Evolutionary conservation across 1,140 invertebrate genomes (phyloP).

Genomic region (Penaeus chinensis): DNA sequence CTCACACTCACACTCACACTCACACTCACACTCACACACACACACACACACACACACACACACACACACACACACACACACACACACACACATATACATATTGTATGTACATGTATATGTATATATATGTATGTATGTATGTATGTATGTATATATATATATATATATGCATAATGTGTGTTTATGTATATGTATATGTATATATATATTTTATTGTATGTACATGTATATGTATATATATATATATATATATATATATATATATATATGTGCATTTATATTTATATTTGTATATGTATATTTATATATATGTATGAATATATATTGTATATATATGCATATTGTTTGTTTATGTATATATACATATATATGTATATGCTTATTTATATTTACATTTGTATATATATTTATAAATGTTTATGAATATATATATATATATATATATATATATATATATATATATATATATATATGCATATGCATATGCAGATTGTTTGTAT

Average conservation of each 20-base stretch:
- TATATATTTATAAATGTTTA: neutral
- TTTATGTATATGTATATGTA: neutral
- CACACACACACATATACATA: neutral
- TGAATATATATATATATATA: neutral
- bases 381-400: neutral
- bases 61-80: no score
- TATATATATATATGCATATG: conserved; percentile 14
- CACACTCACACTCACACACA: no score
- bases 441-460: neutral
- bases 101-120: neutral
- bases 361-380: neutral
- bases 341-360: neutral
- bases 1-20: no score
- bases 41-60: no score
- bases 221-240: neutral
- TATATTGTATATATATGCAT: neutral
- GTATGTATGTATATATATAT: conserved; percentile 9
- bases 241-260: conserved; percentile 6
- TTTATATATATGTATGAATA: conserved; percentile 2
- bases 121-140: neutral
- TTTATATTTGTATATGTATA: neutral
- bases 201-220: neutral
- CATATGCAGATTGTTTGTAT: conserved; percentile 15
- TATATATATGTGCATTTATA: neutral
- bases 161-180: neutral